Evolutionary conservation across 2,797 vertebrate genomes (phyloP).

Genomic region (Tenualosa ilisha): DNA sequence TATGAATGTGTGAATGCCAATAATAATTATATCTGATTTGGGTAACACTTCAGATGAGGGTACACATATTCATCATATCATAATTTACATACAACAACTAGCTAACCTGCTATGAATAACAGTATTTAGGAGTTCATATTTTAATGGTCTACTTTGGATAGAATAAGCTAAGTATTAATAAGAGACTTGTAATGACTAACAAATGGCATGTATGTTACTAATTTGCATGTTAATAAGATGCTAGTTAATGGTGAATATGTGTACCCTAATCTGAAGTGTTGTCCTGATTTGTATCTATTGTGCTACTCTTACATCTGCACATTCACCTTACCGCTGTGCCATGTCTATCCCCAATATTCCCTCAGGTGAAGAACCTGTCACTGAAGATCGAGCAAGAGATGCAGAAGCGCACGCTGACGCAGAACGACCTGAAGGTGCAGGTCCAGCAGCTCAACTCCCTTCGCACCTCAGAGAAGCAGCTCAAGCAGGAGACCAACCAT

Average conservation of each 20-base stretch:
- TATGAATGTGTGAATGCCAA: background rate
- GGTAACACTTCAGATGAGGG: too few species aligned
- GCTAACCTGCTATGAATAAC: too few species aligned
- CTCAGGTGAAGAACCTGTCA: constrained; percentile 89
- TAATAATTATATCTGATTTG: background rate
- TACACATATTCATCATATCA: too few species aligned
- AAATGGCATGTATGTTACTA: too few species aligned
- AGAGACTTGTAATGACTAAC: too few species aligned
- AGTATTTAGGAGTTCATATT: too few species aligned
- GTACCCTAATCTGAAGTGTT: too few species aligned
- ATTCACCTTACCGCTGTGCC: background rate
- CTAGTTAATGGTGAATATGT: too few species aligned
- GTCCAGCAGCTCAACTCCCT: constrained; percentile 90
- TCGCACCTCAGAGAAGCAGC: constrained; percentile 92
- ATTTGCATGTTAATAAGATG: too few species aligned
- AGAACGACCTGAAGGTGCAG: constrained; percentile 96
- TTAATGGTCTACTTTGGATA: too few species aligned
- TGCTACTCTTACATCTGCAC: background rate
- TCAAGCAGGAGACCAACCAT: constrained; percentile 96
- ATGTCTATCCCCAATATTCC: background rate
- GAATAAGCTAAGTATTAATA: too few species aligned
- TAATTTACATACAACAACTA: too few species aligned
- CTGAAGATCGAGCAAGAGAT: constrained; percentile 97
- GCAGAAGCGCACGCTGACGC: constrained; percentile 92
- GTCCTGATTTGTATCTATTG: background rate